Conservation (phyloP, 1,140 invertebrate genomes). For the Zelostemma sp. region DNA sequence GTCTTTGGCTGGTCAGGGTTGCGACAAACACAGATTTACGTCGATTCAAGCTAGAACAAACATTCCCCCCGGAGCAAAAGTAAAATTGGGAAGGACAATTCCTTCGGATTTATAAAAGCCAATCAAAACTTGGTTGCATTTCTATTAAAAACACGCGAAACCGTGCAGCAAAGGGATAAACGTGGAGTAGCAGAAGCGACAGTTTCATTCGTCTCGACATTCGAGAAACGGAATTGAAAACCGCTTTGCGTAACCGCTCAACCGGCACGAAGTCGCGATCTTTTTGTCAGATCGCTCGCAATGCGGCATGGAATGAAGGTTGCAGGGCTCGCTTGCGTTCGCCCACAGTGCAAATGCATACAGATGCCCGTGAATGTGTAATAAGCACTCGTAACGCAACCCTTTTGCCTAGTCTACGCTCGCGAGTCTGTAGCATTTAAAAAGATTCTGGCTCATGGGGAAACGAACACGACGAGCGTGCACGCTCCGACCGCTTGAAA, state of each 20-base stretch:
- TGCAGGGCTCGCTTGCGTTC: conserved; percentile 28
- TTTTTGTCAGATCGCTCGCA: conserved; percentile 42
- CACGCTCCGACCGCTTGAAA: not conserved
- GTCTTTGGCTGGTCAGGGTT: conserved; percentile 6
- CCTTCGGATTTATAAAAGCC: too few relatives aligned
- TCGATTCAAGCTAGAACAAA: too few relatives aligned
- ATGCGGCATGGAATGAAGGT: conserved; percentile 29
- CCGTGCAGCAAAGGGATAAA: not conserved
- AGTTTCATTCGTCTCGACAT: conserved; percentile 35
- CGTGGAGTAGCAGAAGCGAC: conserved; percentile 12
- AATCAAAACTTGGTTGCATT: too few relatives aligned
- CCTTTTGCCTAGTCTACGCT: not conserved
- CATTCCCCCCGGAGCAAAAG: too few relatives aligned
- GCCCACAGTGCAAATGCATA: conserved; percentile 51
- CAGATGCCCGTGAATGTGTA: conserved; percentile 56
- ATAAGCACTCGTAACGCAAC: conserved; percentile 52
- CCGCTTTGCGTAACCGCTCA: conserved; percentile 33
- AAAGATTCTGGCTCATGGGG: not conserved
- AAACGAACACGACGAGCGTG: not conserved
- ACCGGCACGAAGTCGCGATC: conserved; percentile 37
- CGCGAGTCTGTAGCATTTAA: not conserved
- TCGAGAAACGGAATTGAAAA: conserved; percentile 34
- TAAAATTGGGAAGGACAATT: too few relatives aligned
- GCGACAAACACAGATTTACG: too few relatives aligned
- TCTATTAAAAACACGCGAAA: not conserved